These are phyloP conservation scores for Australoheros facetus DNA, from an alignment of 2,797 vertebrate species.

Conservation along the genomic window DNA sequence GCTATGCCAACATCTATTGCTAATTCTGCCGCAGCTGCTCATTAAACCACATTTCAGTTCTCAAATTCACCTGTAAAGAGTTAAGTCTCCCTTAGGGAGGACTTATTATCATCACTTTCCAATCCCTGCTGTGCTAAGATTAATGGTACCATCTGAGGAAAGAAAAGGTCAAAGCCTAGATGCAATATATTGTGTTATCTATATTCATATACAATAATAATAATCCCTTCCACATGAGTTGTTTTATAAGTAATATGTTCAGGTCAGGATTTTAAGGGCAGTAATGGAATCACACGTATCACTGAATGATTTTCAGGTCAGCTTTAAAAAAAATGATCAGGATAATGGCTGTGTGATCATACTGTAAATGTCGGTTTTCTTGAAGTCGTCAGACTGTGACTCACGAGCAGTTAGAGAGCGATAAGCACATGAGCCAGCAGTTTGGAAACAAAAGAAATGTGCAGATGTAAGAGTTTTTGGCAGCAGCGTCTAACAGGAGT, in stretches of 20 bases:
- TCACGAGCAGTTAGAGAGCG: constrained; percentile 43
- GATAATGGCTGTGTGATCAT: constrained; percentile 1
- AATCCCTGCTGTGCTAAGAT: neutral
- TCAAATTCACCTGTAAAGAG: constrained; percentile 27
- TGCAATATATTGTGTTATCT: constrained; percentile 5
- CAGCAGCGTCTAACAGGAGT: constrained; percentile 44
- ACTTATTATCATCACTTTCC: constrained; percentile 19
- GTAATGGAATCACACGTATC: neutral
- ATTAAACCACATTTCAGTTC: constrained; percentile 30
- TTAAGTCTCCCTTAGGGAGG: neutral
- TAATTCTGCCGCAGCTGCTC: constrained; percentile 3
- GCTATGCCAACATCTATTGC: neutral
- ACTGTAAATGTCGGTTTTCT: constrained; percentile 39
- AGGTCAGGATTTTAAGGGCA: neutral
- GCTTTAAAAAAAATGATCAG: constrained; percentile 4
- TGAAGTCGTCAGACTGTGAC: constrained; percentile 26
- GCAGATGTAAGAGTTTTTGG: constrained; percentile 52
- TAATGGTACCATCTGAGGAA: neutral
- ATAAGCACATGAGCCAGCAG: constrained; percentile 45
- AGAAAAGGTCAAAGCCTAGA: constrained; percentile 14
- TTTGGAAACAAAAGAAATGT: constrained; percentile 47
- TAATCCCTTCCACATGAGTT: neutral
- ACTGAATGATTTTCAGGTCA: constrained; percentile 1
- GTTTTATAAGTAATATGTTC: neutral
- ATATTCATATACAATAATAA: neutral